Base-by-base conservation (phyloP, 2,888 invertebrate species). In the Drosophila anomelani region DNA sequence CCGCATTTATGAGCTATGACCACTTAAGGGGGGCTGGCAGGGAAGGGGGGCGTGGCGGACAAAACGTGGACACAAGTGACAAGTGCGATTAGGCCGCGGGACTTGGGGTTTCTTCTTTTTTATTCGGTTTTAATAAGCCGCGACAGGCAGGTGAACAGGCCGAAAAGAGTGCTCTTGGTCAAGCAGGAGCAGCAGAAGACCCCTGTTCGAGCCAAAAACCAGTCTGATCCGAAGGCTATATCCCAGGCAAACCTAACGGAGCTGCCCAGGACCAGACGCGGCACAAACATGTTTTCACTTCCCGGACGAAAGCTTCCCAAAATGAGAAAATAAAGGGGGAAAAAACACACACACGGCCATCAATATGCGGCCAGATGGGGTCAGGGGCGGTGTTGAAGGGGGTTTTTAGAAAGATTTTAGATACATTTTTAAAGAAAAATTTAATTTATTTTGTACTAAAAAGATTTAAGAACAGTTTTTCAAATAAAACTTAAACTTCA, bases 1-100 rank as follows among this genome's bases (percentile, higher is more conserved):
- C 58, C 44, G 79, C 86, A 59, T 59, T 86, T 88, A 88, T 85
- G 84, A 85, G 84, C 88, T 83, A 85, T 85, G 79, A 70, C 69
- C 66, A 29, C 20, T 67, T 54, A 66, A 67, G 67, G 26, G 41
- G 38, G 39, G 6, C 17, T 34, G 10, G 5, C 15, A 8, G 20
- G 9, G 56, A n/a, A 17, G 41, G 34, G 43, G 41, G 69, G 70
- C 69, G 76, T 54, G 71, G 78, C 69, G 71, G 67, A 74, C 60
- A 70, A 88, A 77, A 78, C 72, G 79, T 74, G 61, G 29, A 66
- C 71, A 62, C 70, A 75, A 81, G 88, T 85, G 84, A 88, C 84
- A 88, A 71, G 81, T 71, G 75, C 81, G 84, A 85, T 85, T 85
- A 79, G 75, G 61, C 36, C 26, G 36, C 53, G 41, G 59, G 67